Base-by-base conservation (phyloP, 2,888 invertebrate genomes). In the Pardosa pseudoannulata region DNA sequence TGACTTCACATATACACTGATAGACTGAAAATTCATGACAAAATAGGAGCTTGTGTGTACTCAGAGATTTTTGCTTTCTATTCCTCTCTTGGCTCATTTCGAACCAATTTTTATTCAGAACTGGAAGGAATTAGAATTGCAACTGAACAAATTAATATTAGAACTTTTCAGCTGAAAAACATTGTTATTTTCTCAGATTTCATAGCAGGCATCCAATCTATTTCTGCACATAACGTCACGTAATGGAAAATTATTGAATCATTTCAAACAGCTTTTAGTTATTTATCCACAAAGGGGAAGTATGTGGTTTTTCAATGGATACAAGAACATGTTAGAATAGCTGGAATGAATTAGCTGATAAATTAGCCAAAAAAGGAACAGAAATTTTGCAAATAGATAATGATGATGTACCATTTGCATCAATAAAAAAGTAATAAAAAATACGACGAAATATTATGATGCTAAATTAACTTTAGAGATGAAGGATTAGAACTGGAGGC, bases 1-100 rank as follows among this genome's bases (percentile, higher is more conserved):
- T 73, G 32, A 32, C 5, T 73, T 32, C 73, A 56, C 23, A 7
- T 73, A 32, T 73, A 56, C 32, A 73, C 29, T 7, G 19, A 73
- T 73, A 56, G 32, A 56, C 31, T 1, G 23, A 71, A 71, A 28
- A 71, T 71, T 13, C 7, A 29, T 19, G 28, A 41, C 6, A 46
- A 71, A 9, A n/a, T 28, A 28, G 29, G 46, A 46, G 71, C 19
- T 46, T 27, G 28, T 28, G 9, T 31, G 9, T 0, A 23, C 39
- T 39, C 36, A 39, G 3, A 39, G 23, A 11, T 1, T 68, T 68
- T 68, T n/a, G 36, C 46, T 28, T 71, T 71, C 71, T 71, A 46
- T 28, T 1, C 71, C 29, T 71, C 39, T 11, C 71, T 71, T 46
- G 41, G 41, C 28, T 0, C 28, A 71, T 46, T 46, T 46, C 16